A percentile compares a stretch with the other conserved stretches of the same genome.
Evolutionary conservation across 2,797 vertebrate genomes (phyloP).

Genomic region (Poeciliopsis presidionis): DNA sequence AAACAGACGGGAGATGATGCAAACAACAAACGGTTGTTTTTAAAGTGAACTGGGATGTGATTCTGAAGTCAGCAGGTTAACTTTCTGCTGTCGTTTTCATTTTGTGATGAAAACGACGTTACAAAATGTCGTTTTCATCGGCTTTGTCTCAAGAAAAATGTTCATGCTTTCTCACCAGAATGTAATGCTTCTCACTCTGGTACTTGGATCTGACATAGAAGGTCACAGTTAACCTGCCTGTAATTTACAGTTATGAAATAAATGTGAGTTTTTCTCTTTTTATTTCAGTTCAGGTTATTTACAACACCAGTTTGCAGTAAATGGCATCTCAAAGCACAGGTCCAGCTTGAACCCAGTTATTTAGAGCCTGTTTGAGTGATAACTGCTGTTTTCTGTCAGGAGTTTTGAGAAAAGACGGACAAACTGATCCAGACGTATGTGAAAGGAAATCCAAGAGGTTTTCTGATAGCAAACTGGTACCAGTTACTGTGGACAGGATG

Average conservation of each 20-base stretch:
- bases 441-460: neutral
- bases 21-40: neutral
- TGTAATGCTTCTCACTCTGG: neutral
- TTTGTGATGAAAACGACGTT: neutral
- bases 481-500: neutral
- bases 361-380: neutral
- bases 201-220: neutral
- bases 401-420: neutral
- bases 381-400: neutral
- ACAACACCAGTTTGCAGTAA: neutral
- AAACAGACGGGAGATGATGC: neutral
- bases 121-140: no score
- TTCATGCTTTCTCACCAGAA: neutral
- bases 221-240: neutral
- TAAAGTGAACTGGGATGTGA: neutral
- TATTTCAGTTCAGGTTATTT: neutral
- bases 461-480: neutral
- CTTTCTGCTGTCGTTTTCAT: neutral
- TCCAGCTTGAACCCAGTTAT: neutral
- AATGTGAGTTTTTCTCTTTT: neutral
- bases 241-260: neutral
- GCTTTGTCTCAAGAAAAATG: neutral
- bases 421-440: neutral
- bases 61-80: conserved; percentile 5
- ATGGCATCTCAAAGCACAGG: neutral